Base-by-base conservation (phyloP, 2,888 invertebrate genomes). In the Tetropium fuscum region DNA sequence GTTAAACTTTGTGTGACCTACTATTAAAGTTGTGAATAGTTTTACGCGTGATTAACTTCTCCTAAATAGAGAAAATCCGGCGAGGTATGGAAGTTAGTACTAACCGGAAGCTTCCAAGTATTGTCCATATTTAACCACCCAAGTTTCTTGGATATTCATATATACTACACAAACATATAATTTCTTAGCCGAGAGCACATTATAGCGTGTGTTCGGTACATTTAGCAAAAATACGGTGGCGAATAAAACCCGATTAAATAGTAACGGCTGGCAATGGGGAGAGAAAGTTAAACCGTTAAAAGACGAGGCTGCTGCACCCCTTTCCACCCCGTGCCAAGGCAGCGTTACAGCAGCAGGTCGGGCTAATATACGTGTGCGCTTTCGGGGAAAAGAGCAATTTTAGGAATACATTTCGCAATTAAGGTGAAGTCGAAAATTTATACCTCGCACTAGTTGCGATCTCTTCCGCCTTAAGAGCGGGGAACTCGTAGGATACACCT, bases 391-490 rank as follows among this genome's bases (percentile, higher is more conserved):
- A 70, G 68, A 65, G 71, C 69, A 71, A 71, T 73, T 73, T 71
- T 67, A 68, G 63, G 70, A 74, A 76, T 74, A 75, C 74, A 73
- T 74, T 73, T 70, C 63, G 69, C 74, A 76, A 76, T 76, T 76
- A 76, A 74, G 72, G 72, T 73, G 69, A 70, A 71, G 71, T 68
- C 56, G 71, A 67, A 72, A 74, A 75, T 76, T 74, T 76, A 75
- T 75, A 73, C 63, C 71, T 65, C 53, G 64, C 70, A 62, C 51
- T 58, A 58, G 55, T 55, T 49, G 64, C 55, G 59, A 64, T 49
- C 55, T 56, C 32, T 16, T 38, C 18, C 5, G 18, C 40, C 18
- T 40, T n/a, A 8, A 40, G 16, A 38, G 32, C 18, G 30, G 36
- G 48, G 13, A 48, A 34, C 15, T 36, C 34, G 15, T 34, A 5